A percentile compares a stretch with the other conserved stretches of the same genome.
Conservation (phyloP, 2,888 invertebrate genomes). For the Drosophila melanosoma region DNA sequence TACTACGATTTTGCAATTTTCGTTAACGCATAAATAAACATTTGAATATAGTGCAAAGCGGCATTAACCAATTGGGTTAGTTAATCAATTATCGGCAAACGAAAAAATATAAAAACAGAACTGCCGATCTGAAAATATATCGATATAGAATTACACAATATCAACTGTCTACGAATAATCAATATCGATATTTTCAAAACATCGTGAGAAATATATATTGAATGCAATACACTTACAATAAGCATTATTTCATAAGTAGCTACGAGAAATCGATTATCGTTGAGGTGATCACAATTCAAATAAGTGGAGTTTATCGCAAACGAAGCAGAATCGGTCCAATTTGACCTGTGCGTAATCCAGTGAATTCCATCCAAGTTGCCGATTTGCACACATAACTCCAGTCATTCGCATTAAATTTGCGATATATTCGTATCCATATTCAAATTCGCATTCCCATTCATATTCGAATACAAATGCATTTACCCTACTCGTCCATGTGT, state of each 20-base stretch:
- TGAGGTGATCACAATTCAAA: conserved; percentile 46
- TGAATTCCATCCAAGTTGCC: neutral
- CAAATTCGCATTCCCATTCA: conserved; percentile 23
- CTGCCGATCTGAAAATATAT: neutral
- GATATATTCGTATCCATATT: conserved; percentile 46
- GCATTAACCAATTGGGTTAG: neutral
- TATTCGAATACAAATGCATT: conserved; percentile 35
- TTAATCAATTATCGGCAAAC: neutral
- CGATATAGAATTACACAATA: neutral
- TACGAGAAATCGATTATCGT: neutral
- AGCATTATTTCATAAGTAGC: neutral
- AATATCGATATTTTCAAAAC: neutral
- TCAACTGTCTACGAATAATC: too few species aligned
- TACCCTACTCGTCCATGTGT: conserved; percentile 27
- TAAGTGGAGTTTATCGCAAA: conserved; percentile 38
- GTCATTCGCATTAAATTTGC: conserved; percentile 53
- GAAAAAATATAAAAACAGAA: neutral
- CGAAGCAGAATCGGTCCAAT: conserved; percentile 37
- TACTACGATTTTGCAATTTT: neutral
- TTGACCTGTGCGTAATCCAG: conserved; percentile 41
- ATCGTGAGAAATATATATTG: neutral
- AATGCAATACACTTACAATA: neutral
- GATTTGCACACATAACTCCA: neutral
- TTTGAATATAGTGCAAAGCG: neutral
- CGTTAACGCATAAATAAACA: neutral